These are phyloP conservation scores for Cladopsammia gracilis DNA, from an alignment of 64 coral and sea anemone genomes.

Conservation along the genomic window DNA sequence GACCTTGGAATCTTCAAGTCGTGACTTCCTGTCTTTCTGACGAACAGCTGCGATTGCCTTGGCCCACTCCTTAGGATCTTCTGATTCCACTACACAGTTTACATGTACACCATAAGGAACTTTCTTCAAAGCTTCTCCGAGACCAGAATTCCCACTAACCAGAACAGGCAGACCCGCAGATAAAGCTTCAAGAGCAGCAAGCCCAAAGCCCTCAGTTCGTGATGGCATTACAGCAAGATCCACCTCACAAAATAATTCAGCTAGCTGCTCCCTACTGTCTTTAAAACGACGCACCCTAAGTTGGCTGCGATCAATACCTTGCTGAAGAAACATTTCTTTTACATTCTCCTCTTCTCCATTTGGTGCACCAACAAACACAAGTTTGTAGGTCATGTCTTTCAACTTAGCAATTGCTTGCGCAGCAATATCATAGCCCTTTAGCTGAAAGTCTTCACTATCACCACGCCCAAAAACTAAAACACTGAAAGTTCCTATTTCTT, in stretches of 20 bases:
- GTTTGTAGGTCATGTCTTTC: neutral
- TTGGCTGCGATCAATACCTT: no score
- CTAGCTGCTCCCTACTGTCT: no score
- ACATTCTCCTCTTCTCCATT: no score
- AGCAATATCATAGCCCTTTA: neutral
- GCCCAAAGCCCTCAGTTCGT: neutral
- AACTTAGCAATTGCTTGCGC: constrained; percentile 10
- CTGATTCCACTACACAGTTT: neutral
- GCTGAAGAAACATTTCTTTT: no score
- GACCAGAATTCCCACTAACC: constrained; percentile 5
- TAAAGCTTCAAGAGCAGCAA: neutral
- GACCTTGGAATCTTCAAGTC: no score
- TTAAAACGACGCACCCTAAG: no score
- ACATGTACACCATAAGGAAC: neutral
- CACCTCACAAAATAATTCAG: no score
- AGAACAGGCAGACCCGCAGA: constrained; percentile 14
- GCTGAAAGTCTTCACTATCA: constrained; percentile 8
- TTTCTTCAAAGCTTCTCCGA: constrained; percentile 1
- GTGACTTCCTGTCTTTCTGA: neutral
- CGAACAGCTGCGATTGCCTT: neutral
- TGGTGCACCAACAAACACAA: no score
- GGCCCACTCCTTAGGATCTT: no score
- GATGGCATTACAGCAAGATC: neutral
- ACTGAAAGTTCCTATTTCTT: neutral
- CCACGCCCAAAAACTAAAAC: no score